phyloP scores from a whole-genome alignment of 2,888 invertebrate species.

The Koerneria pararmatus region DNA sequence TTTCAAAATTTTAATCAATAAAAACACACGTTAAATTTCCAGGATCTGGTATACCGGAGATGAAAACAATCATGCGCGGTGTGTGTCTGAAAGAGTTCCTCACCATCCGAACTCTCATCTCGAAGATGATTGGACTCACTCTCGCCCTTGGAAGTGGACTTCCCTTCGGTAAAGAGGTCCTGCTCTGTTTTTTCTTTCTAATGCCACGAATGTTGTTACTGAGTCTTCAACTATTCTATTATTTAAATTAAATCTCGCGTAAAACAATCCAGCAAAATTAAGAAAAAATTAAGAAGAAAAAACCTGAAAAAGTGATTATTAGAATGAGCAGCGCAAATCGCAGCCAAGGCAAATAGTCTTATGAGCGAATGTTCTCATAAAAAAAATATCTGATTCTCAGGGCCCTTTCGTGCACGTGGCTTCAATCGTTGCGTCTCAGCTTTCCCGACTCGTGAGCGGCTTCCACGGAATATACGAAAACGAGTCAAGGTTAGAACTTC shows the following conservation, averaged over 20 bases:
- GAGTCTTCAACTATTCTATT: too few relatives aligned
- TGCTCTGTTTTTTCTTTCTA: neutral
- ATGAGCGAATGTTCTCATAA: neutral
- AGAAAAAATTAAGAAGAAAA: too few relatives aligned
- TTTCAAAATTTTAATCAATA: neutral
- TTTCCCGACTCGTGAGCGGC: conserved; percentile 81
- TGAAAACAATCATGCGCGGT: conserved; percentile 84
- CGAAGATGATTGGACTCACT: conserved; percentile 89
- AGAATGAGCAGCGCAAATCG: neutral
- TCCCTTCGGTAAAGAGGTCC: conserved; percentile 88
- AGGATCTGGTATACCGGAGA: conserved; percentile 47
- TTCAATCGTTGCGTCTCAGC: conserved; percentile 85
- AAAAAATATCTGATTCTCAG: conserved; percentile 51
- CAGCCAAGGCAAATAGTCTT: neutral
- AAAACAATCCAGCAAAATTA: too few relatives aligned
- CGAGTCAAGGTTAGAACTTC: conserved; percentile 17
- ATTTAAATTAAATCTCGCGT: too few relatives aligned
- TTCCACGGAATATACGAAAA: conserved; percentile 26
- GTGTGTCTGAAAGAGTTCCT: conserved; percentile 95
- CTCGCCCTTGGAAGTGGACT: conserved; percentile 91
- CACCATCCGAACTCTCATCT: conserved; percentile 85
- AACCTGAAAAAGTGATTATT: too few relatives aligned
- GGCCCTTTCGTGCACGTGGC: conserved; percentile 98
- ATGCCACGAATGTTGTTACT: too few relatives aligned
- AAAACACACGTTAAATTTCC: neutral